A percentile compares a stretch with the other conserved stretches of the same genome.
Evolutionary conservation across 2,888 invertebrate genomes (phyloP).

Genomic region (Epinotia nisella): DNA sequence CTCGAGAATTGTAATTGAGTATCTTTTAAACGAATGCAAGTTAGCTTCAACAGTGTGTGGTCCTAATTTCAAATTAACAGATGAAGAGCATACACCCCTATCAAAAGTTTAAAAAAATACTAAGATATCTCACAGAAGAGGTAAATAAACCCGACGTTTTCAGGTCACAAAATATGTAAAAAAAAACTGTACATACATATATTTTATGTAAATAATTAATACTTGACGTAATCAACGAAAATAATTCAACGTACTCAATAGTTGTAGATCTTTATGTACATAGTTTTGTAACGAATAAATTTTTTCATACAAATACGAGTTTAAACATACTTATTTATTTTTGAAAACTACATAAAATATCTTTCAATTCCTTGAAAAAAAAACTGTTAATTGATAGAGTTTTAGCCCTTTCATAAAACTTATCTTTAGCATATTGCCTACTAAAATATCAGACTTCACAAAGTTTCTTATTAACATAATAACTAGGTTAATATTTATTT

Average conservation of each 20-base stretch:
- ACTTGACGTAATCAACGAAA: conserved; percentile 55
- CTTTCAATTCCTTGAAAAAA: not conserved
- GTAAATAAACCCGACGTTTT: not conserved
- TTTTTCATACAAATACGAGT: conserved; percentile 34
- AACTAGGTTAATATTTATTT: not conserved
- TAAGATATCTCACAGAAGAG: not conserved
- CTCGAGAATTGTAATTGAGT: not conserved
- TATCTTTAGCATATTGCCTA: not conserved
- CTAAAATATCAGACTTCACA: not conserved
- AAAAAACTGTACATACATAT: conserved; percentile 27
- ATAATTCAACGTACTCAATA: conserved; percentile 53
- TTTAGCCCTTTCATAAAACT: too few relatives aligned
- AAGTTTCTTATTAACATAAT: not conserved
- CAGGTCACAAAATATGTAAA: not conserved
- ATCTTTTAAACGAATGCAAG: not conserved
- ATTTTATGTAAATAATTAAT: conserved; percentile 38
- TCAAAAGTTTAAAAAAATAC: too few relatives aligned
- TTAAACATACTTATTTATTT: not conserved
- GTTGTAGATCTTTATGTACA: conserved; percentile 27
- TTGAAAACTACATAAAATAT: not conserved
- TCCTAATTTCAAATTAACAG: too few relatives aligned
- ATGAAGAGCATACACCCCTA: too few relatives aligned
- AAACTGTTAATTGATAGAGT: too few relatives aligned
- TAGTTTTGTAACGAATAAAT: conserved; percentile 40
- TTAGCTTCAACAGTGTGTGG: too few relatives aligned